Evolutionary conservation across 2,113 vertebrate genomes (phyloP), one percentile per base, ranked within the genome.

Genomic region (Nothocercus nigrocapillus): DNA sequence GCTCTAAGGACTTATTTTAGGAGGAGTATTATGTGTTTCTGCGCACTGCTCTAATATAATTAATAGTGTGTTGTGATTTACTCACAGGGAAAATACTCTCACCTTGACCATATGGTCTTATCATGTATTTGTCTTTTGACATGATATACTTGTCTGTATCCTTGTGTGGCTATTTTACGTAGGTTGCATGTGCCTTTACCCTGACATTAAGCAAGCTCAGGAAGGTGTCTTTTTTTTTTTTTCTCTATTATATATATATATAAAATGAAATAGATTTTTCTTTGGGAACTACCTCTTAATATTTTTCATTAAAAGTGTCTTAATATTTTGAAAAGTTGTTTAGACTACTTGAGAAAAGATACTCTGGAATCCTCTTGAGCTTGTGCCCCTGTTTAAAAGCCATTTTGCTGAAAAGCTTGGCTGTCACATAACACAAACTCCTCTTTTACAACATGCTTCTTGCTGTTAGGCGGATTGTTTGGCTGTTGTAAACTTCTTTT

Each of bases 361-460:
- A 51, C 14, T 45, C 66, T 21, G 47, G 59, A 81, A 51, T 63
- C 24, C 45, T 89, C 22, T 94, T 54, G 19, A 86, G 32, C 53
- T 25, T 86, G 12, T 63, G 32, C 34, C 45, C 45, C 36, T 72
- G 17, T 74, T 69, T 89, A 81, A 86, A 84, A 75, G 16, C 73
- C 79, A 70, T 76, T 94, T 87, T 85, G 34, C 59, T 90, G 75
- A 90, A 66, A 78, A 63, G 27, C 36, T 87, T 96, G 76, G 53
- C 75, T 90, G 84, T 94, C 74, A 85, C 6, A 11, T 82, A 94
- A 76, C 38, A 80, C 14, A 82, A 24, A 45, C 22, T 93, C 64
- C 77, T 93, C 70, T 94, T 85, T 77, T 77, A 90, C 28, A 95
- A 93, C 59, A 66, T 75, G 67, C 61, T 58, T 90, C 82, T 86